Base-by-base conservation (phyloP, 2,797 vertebrate species). In the Hyperoplus immaculatus region DNA sequence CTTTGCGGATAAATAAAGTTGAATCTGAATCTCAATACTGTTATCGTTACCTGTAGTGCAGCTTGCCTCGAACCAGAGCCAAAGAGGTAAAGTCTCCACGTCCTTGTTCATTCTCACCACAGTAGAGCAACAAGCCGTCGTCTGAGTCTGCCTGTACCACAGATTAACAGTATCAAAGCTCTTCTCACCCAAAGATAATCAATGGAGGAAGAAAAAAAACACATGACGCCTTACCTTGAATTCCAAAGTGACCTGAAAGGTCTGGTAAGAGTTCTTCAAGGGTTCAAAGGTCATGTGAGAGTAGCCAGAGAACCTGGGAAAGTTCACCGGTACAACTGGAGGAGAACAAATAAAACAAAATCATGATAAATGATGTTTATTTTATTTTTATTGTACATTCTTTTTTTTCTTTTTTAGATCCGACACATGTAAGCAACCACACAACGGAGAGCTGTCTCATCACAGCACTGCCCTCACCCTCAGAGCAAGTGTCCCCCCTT, bases 271-370 rank as follows among this genome's bases (percentile, higher is more conserved):
- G 83, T 98, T 98, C 91, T 97, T 99, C 88, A 99, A 91, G 1
- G 98, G 97, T 84, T 99, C 97, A 93, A 99, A 98, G 50, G 96
- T 97, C 89, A 99, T 93, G 70, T 97, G 97, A 39, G 98, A 99
- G 84, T 96, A 95, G 21, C 97, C 97, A 50, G 93, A 96, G 83
- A 99, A 99, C 87, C 96, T 96, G 55, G 97, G 98, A 90, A 97
- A 99, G 83, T 96, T 97, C 60, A 99, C 95, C 3, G 69, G 69
- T 77, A 99, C 72, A 81, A 94, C 98, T 99, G 91, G 81, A 90
- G 86, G 85, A 77, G 36, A 80, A 75, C 4, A 84, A 61, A 50
- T 15, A 4, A 82, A 4, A 82, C 8, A 16, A 56, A 60, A 21
- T 51, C 2, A 50, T 39, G 13, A 67, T 10, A 10, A 3, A 55